Conservation (phyloP, 2,113 vertebrate genomes). For the Bucco capensis region DNA sequence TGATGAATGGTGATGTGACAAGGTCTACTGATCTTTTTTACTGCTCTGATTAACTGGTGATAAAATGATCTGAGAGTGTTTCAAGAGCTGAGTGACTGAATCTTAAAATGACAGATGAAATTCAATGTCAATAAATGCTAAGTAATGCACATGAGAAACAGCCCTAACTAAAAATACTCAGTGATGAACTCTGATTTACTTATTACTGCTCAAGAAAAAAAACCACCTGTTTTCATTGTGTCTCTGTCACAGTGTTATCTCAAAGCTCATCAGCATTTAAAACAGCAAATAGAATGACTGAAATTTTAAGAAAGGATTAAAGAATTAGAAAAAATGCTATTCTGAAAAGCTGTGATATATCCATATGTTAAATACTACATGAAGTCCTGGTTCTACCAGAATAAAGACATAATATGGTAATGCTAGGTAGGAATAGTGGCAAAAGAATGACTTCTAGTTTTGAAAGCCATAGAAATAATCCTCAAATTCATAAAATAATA, state of each 20-base stretch:
- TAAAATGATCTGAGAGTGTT: background rate
- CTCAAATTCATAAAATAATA: background rate
- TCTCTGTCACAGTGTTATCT: background rate
- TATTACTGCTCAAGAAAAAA: background rate
- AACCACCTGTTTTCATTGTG: background rate
- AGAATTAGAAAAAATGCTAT: background rate
- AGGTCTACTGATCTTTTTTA: background rate
- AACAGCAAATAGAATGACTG: background rate
- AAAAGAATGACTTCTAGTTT: background rate
- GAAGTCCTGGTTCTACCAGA: background rate
- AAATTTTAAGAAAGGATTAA: background rate
- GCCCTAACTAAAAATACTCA: background rate
- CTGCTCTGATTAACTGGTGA: background rate
- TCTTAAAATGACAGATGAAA: background rate
- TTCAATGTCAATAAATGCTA: constrained; percentile 31
- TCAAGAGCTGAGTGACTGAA: background rate
- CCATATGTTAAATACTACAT: background rate
- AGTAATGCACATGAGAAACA: background rate
- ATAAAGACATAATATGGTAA: background rate
- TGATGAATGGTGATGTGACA: background rate
- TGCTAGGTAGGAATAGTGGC: background rate
- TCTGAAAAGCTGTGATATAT: background rate
- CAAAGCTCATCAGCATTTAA: background rate
- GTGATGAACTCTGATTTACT: background rate
- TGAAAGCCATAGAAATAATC: background rate